Percentiles rank a stretch among this genome's conserved stretches.
phyloP scores from a whole-genome alignment of 1,140 invertebrate species.

The Brachionus angularis region DNA sequence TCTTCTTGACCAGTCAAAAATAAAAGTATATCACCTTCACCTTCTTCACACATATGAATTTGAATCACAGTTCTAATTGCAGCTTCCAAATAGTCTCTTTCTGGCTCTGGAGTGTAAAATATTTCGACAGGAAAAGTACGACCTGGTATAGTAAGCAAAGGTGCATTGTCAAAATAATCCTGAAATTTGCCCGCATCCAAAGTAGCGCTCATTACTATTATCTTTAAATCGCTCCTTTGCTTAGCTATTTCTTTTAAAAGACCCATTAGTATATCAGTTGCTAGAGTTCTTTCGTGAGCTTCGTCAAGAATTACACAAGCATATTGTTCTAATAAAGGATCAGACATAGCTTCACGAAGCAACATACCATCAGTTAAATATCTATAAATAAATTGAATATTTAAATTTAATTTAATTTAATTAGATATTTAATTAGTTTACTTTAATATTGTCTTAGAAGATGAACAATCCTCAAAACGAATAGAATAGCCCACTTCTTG shows the following conservation, averaged over 20 bases:
- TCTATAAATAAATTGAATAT: too few species aligned
- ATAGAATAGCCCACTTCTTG: constrained; percentile 99
- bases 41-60: constrained; percentile 98
- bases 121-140: constrained; percentile 95
- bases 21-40: constrained; percentile 78
- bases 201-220: constrained; percentile 99
- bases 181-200: constrained; percentile 99
- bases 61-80: constrained; percentile 97
- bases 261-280: constrained; percentile 98
- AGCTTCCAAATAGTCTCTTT: constrained; percentile 95
- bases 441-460: constrained; percentile 81
- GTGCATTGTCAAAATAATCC: constrained; percentile 95
- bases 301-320: constrained; percentile 91
- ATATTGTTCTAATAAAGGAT: constrained; percentile 93
- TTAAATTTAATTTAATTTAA: too few species aligned
- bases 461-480: constrained; percentile 98
- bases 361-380: constrained; percentile 99
- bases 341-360: constrained; percentile 95
- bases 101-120: constrained; percentile 97
- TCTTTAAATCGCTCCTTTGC: constrained; percentile 85
- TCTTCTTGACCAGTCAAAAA: constrained; percentile 96
- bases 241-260: constrained; percentile 92
- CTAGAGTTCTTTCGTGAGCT: constrained; percentile 95
- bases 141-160: constrained; percentile 95
- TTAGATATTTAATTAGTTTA: too few species aligned